Evolutionary conservation across 2,888 invertebrate species (phyloP).

Genomic region (Xanthia togata): DNA sequence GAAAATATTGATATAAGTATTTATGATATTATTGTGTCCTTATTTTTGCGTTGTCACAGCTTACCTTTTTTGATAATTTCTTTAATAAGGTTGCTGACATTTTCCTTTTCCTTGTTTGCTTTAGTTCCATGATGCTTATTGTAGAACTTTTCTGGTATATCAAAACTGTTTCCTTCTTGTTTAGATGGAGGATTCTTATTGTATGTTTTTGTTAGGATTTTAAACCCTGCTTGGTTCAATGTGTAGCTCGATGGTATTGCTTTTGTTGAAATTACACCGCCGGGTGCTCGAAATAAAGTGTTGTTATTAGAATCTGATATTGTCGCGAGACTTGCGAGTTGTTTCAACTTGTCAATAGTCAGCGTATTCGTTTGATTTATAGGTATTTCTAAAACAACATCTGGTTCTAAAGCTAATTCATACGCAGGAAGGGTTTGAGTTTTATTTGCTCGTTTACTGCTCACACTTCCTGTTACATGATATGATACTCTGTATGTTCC

Average conservation of each 20-base stretch:
- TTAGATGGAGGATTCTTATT: constrained; percentile 90
- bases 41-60: background rate
- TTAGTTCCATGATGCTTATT: constrained; percentile 76
- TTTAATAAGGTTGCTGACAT: constrained; percentile 40
- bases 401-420: constrained; percentile 85
- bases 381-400: constrained; percentile 86
- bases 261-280: constrained; percentile 90
- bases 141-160: constrained; percentile 81
- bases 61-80: constrained; percentile 74
- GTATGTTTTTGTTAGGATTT: constrained; percentile 92
- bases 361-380: constrained; percentile 82
- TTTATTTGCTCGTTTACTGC: constrained; percentile 87
- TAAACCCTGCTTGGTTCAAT: constrained; percentile 92
- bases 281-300: constrained; percentile 86
- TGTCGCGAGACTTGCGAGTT: constrained; percentile 90
- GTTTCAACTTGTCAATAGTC: constrained; percentile 87
- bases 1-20: background rate
- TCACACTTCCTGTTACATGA: constrained; percentile 88
- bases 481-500: constrained; percentile 88
- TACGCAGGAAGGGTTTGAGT: constrained; percentile 85
- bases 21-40: background rate
- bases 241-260: constrained; percentile 91
- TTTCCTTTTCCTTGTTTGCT: constrained; percentile 77
- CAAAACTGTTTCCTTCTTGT: constrained; percentile 84
- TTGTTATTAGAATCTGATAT: constrained; percentile 89